A percentile compares a stretch with the other conserved stretches of the same genome.
These are phyloP conservation scores for Microcebus ravelobensis DNA, from an alignment of 2,113 vertebrate species.

Conservation along the genomic window DNA sequence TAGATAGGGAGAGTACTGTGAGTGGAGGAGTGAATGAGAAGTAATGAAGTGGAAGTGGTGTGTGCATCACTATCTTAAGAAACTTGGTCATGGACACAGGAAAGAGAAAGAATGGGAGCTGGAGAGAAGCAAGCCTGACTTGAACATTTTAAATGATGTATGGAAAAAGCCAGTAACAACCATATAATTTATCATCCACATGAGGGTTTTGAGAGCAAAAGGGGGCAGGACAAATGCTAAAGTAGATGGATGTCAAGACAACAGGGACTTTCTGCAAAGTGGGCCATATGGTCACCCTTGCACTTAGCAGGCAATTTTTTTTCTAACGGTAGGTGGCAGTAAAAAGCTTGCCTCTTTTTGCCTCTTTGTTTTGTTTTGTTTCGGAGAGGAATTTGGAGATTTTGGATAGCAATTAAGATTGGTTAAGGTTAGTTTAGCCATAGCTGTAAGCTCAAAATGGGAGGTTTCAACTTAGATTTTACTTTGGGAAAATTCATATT, in stretches of 20 bases:
- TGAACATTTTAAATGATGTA: neutral
- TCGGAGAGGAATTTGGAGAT: neutral
- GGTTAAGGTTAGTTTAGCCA: neutral
- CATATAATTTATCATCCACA: neutral
- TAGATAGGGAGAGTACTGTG: neutral
- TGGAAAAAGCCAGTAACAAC: neutral
- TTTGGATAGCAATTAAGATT: neutral
- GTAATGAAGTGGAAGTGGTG: neutral
- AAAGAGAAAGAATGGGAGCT: neutral
- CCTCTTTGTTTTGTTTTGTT: neutral
- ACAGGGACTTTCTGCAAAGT: neutral
- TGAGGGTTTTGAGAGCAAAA: neutral
- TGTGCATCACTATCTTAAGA: neutral
- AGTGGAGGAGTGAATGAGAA: neutral
- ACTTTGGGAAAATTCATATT: neutral
- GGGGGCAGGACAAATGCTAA: neutral
- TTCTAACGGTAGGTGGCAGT: slow-evolving; percentile 63
- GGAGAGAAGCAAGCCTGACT: neutral
- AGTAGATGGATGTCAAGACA: neutral
- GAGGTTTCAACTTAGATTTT: slow-evolving; percentile 3
- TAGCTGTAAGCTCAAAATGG: neutral
- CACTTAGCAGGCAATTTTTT: neutral
- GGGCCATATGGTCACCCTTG: neutral
- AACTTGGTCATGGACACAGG: neutral
- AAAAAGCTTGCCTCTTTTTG: neutral